phyloP scores from a whole-genome alignment of 2,113 vertebrate species.

The Zosterops borbonicus region DNA sequence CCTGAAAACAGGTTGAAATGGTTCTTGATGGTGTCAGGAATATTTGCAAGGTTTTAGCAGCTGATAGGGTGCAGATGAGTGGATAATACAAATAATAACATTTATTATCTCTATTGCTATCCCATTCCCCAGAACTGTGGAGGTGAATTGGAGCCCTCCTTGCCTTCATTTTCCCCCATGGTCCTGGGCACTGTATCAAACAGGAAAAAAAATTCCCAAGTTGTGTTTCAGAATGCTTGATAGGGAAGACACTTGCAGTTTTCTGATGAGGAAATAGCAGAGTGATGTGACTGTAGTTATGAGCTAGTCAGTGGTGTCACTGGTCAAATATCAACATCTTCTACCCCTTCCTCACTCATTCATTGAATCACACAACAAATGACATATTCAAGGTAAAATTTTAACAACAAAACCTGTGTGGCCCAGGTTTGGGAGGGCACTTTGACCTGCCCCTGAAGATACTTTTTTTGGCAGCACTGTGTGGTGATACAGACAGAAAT shows the following conservation, averaged over 20 bases:
- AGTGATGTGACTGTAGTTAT: background rate
- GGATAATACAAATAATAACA: conserved; percentile 9
- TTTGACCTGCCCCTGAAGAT: no score
- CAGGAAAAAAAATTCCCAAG: background rate
- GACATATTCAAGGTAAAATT: background rate
- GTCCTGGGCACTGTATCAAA: background rate
- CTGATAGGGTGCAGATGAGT: conserved; percentile 14
- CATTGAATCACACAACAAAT: background rate
- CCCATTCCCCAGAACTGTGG: background rate
- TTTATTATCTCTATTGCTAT: background rate
- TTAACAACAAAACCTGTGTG: background rate
- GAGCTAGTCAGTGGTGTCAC: background rate
- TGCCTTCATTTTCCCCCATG: background rate
- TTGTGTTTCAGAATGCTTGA: background rate
- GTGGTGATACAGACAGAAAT: background rate
- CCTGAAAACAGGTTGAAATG: conserved; percentile 31
- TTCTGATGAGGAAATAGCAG: background rate
- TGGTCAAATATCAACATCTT: background rate
- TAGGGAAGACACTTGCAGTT: background rate
- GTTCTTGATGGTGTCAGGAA: conserved; percentile 24
- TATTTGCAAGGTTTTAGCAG: conserved; percentile 50
- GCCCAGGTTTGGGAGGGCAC: background rate
- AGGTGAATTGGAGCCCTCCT: background rate
- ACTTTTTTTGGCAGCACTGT: background rate
- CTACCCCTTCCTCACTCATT: background rate